Evolutionary conservation across 2,888 invertebrate genomes (phyloP).

Genomic region (Girardia tigrina): DNA sequence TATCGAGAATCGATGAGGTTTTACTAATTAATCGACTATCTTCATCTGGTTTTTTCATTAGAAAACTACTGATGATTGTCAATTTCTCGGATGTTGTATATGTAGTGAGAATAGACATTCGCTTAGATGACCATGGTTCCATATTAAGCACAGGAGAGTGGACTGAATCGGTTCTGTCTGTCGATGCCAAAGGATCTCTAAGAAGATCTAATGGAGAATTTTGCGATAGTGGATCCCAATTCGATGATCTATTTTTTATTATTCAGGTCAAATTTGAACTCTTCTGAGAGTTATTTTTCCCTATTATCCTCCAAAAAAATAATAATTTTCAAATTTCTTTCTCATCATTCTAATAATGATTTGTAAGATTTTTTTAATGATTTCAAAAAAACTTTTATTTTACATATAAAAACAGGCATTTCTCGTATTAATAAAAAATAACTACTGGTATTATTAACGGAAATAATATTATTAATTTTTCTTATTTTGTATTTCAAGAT

Average conservation of each 20-base stretch:
- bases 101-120: slow-evolving; percentile 66
- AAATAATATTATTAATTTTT: no score
- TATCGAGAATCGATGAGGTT: slow-evolving; percentile 58
- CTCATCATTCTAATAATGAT: no score
- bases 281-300: not conserved
- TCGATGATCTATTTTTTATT: not conserved
- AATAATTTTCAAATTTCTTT: no score
- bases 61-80: slow-evolving; percentile 72
- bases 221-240: not conserved
- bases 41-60: slow-evolving; percentile 52
- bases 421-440: no score
- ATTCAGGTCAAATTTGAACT: not conserved
- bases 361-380: no score
- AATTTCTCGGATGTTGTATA: slow-evolving; percentile 85
- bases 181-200: not conserved
- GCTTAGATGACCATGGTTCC: slow-evolving; percentile 66
- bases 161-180: not conserved
- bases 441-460: no score
- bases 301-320: no score
- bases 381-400: no score
- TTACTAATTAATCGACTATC: slow-evolving; percentile 42
- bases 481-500: no score
- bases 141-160: slow-evolving; percentile 43
- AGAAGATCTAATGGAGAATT: not conserved
- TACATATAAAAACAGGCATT: no score